Evolutionary conservation across 2,797 vertebrate species (phyloP), one percentile per base, ranked within the genome.

Genomic region (Selene dorsalis): DNA sequence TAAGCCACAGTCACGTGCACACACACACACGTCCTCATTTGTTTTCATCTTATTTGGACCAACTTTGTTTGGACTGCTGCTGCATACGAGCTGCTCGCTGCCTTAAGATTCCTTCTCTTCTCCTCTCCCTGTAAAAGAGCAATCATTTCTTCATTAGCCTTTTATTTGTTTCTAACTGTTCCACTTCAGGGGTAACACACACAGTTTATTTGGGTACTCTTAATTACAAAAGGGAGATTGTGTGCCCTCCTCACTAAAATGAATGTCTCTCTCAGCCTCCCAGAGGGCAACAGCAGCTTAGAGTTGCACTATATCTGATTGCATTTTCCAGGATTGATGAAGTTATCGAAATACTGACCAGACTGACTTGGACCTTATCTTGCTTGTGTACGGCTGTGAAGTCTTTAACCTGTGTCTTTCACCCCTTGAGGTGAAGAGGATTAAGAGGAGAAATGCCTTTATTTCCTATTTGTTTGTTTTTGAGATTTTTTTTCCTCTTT

Each of bases 91-190:
- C 76, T 60, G 73, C 75, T 84, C 62, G 14, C 69, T 63, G 80
- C 81, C 79, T 83, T 75, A 62, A 82, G 77, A 90, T 74, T 83
- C 77, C 66, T 78, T 76, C 83, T 85, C 55, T 85, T 86, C 81
- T 35, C 67, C 83, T 85, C 85, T 82, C 84, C 78, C 79, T 87
- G 81, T 84, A 86, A 86, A 89, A 87, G 88, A 83, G 94, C 93
- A 96, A 96, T 96, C 93, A 95, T 95, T 95, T 96, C 94, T 94
- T 96, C 93, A 94, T 96, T 96, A 95, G 93, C 73, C 86, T 87
- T 94, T 94, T 94, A 95, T 95, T 95, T 94, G 91, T 95, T 94
- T 94, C 90, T 91, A 90, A 91, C 89, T 88, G 88, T 93, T 94
- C 89, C 89, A 94, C 94, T 95, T 91, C 91, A 91, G 92, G 94